phyloP scores from a whole-genome alignment of 2,797 vertebrate species.

The Tangara arthus region DNA sequence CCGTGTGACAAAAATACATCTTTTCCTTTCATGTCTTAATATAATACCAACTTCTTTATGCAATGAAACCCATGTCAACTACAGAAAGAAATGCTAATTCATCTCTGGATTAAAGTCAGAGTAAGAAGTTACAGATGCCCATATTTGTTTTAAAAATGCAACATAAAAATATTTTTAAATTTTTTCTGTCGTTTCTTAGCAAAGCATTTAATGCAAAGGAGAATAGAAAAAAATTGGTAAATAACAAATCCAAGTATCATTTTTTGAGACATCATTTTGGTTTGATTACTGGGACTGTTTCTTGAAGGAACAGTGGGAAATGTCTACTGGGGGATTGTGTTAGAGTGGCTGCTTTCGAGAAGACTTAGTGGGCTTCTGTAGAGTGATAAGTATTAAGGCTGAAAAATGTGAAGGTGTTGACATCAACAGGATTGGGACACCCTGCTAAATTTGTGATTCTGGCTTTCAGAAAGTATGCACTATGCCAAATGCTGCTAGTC shows the following conservation, averaged over 20 bases:
- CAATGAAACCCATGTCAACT: neutral
- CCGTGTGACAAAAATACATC: neutral
- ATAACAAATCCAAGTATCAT: neutral
- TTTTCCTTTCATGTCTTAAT: neutral
- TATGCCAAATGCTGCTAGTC: neutral
- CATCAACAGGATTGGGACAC: neutral
- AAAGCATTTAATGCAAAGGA: neutral
- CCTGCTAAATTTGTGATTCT: neutral
- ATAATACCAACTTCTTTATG: neutral
- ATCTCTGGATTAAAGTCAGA: neutral
- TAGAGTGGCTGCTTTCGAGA: neutral
- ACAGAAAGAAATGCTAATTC: neutral
- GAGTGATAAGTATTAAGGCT: neutral
- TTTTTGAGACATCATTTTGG: neutral
- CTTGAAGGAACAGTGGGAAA: neutral
- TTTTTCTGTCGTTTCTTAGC: neutral
- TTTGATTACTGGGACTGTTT: neutral
- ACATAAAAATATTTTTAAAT: rapidly evolving
- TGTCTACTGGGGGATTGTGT: neutral
- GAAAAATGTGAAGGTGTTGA: neutral
- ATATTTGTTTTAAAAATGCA: neutral
- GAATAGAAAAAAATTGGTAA: neutral
- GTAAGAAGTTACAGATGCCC: neutral
- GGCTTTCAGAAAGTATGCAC: neutral
- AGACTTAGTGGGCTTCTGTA: neutral